Conservation (phyloP, 2,888 invertebrate species). For the Amiota mariae region DNA sequence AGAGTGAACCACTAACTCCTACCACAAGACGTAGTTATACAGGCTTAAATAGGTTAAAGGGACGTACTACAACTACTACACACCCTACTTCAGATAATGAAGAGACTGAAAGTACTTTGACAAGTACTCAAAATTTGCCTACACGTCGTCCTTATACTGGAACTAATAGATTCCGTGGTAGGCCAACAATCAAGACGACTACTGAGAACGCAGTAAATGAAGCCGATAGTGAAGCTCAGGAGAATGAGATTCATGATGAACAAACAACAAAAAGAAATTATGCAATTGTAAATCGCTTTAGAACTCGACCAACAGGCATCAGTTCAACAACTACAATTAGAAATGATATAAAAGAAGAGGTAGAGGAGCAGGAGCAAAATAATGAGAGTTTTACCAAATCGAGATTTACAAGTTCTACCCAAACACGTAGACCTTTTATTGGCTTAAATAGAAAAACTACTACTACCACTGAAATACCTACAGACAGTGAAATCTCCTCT, state of each 20-base stretch:
- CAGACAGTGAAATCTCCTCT: background rate
- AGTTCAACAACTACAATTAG: no score
- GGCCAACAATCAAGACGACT: constrained; percentile 16
- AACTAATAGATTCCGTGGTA: constrained; percentile 12
- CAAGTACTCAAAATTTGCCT: background rate
- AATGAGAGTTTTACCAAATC: background rate
- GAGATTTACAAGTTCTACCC: background rate
- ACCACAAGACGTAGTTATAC: constrained; percentile 27
- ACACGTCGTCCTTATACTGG: constrained; percentile 27
- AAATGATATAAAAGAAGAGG: no score
- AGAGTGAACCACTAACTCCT: background rate
- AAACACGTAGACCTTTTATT: background rate
- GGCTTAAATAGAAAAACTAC: constrained; percentile 12
- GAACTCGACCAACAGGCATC: constrained; percentile 18
- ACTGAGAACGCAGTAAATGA: constrained; percentile 1
- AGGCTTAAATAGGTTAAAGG: constrained; percentile 19
- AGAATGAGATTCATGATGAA: background rate
- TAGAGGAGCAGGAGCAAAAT: no score
- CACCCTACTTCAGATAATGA: background rate
- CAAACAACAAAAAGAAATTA: constrained; percentile 32
- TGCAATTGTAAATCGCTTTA: constrained; percentile 29
- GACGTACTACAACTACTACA: constrained; percentile 4
- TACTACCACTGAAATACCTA: background rate
- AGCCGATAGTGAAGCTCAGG: background rate
- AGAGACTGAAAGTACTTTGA: background rate